Evolutionary conservation across 1,140 invertebrate species (phyloP), one percentile per base, ranked within the genome.

Genomic region (Orius insidiosus): DNA sequence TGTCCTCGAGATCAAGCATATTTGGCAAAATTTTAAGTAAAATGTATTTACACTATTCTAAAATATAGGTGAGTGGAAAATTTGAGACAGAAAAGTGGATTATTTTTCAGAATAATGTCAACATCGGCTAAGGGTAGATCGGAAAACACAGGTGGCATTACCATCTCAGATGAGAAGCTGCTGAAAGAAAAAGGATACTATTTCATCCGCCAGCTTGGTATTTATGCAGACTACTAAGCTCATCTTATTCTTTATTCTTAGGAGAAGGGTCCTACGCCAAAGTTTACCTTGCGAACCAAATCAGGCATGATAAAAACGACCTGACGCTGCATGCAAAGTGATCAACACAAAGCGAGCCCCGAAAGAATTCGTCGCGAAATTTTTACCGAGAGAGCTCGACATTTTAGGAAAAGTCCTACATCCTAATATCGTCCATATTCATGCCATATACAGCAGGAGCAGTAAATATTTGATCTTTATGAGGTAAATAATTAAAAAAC

Each of bases 351-450:
- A 65, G 2, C 70, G 70, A 51, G 77, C 78, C 0, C 74, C 78
- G 0, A 70, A 72, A 52, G 78, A 84, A 54, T 83, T 81, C 54
- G 67, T 77, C 15, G 62, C 70, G 3, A 77, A 81, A 58, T 85
- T 85, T 59, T 62, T 84, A 32, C 78, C 80, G 0, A 64, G 81
- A 16, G 81, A 85, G 59, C 61, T 84, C 6, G 71, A 78, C 37
- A 72, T 81, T 13, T 58, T 80, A 9, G 65, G 72, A 14, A 70
- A 76, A 53, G 54, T 85, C 7, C 74, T 76, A 54, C 80, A 85
- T 56, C 78, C 78, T 0, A 71, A 79, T 52, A 66, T 83, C 5
- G 68, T 83, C 0, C 64, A 74, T 49, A 69, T 80, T 16, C 75
- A 76, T 30, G 74, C 74, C 56, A 76, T 80, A 51, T 74, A 41